Base-by-base conservation (phyloP, 2,113 vertebrate genomes). In the Glaucomys volans region DNA sequence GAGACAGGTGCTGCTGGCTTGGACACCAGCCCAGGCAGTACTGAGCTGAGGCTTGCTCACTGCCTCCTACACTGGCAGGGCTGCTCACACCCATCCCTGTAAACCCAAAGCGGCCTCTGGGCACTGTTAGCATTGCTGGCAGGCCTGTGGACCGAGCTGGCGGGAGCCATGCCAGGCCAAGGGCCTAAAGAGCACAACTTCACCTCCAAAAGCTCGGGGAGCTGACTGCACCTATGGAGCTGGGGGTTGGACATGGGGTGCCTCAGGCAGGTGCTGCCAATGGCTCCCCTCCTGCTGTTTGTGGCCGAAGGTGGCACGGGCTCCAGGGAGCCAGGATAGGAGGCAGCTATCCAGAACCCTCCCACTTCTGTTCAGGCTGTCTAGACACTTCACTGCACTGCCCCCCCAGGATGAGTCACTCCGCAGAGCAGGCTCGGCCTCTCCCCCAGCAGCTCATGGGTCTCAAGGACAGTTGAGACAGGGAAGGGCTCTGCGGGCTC, bases 401-500 rank as follows among this genome's bases (percentile, higher is more conserved):
- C 2, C 11, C 17, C 79, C 37, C 35, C 35, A 14, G 26, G 47
- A 91, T 96, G 96, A 97, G 87, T 96, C 95, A 97, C 52, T 64
- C 26, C 37, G 24, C 74, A 42, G 24, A 54, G 74, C 67, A 17
- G 14, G 86, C 90, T 90, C 88, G 42, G 52, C 35, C 8, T 52
- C 35, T 74, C 12, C 80, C 10, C 1, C 92, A 95, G 44, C 1
- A 10, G 64, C 37, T 28, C 1, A 9, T 30, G 91, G 16, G 30
- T 28, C 83, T 81, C 90, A 95, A 96, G 90, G 94, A 87, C 92
- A 62, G 17, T 62, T 16, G 2, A 14, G 50, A 57, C 24, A 5
- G 52, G 35, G 30, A n/a, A 18, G 26, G 44, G 32, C 57, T 59
- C 42, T 10, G 57, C 8, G n/a, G 26, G 37, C 28, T 11, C 16